Evolutionary conservation across 2,797 vertebrate genomes (phyloP).

Genomic region (Sylvia borin): DNA sequence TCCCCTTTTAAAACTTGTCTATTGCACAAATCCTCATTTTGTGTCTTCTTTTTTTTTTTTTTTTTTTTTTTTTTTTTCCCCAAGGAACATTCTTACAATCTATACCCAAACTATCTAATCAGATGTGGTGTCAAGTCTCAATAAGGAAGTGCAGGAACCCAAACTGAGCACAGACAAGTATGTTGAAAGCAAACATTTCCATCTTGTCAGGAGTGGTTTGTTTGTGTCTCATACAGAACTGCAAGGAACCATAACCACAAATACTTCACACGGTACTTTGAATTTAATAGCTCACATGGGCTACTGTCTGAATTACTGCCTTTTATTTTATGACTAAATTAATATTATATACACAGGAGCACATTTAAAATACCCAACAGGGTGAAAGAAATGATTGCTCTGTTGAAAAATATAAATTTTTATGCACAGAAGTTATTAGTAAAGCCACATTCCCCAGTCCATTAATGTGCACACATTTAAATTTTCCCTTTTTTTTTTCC

Average conservation of each 20-base stretch:
- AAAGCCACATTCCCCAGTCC: slow-evolving; percentile 59
- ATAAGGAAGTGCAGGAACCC: neutral
- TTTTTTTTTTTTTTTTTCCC: neutral
- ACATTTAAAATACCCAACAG: slow-evolving; percentile 71
- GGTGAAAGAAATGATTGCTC: slow-evolving; percentile 61
- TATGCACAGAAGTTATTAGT: slow-evolving; percentile 68
- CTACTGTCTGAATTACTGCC: slow-evolving; percentile 62
- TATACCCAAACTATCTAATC: neutral
- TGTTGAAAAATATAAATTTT: slow-evolving; percentile 71
- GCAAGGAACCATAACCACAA: slow-evolving; percentile 15
- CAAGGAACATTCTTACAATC: neutral
- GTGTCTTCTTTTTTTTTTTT: neutral
- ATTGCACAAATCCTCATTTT: neutral
- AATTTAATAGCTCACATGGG: slow-evolving; percentile 67
- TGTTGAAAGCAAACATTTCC: slow-evolving; percentile 8
- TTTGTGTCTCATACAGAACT: slow-evolving; percentile 33
- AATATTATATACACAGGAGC: slow-evolving; percentile 73
- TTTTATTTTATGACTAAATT: slow-evolving; percentile 74
- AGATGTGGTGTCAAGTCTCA: neutral
- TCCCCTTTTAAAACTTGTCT: neutral
- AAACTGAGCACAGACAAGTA: neutral
- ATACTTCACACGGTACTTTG: slow-evolving; percentile 42
- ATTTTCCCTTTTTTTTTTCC: slow-evolving; percentile 51
- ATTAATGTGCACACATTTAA: slow-evolving; percentile 57
- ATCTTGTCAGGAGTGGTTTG: slow-evolving; percentile 38